Conservation (phyloP, 2,797 vertebrate species). For the Glossophaga mutica region DNA sequence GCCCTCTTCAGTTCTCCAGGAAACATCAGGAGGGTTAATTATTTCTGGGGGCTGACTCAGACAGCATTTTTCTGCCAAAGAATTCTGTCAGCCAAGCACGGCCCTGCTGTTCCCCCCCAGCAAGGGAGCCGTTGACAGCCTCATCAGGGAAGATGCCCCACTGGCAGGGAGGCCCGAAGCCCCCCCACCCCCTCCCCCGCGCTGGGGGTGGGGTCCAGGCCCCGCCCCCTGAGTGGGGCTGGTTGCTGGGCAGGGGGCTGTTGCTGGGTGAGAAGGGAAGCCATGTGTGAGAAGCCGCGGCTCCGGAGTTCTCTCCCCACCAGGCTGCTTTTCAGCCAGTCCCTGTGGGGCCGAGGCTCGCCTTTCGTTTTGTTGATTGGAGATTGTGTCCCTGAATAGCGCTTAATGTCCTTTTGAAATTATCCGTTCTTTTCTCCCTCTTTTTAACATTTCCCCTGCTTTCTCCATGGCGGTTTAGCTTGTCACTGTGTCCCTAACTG, state of each 20-base stretch:
- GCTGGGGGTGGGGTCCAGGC: conserved; percentile 57
- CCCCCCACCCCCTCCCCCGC: too few relatives aligned
- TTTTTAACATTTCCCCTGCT: conserved; percentile 15
- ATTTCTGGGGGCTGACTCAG: conserved; percentile 81
- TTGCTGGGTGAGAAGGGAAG: background rate
- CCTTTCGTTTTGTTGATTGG: conserved; percentile 64
- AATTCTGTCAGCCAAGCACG: conserved; percentile 78
- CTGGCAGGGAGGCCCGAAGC: conserved; percentile 59
- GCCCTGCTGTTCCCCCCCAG: conserved; percentile 75
- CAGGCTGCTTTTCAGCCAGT: conserved; percentile 52
- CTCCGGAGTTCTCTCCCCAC: conserved; percentile 57
- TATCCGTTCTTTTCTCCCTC: background rate
- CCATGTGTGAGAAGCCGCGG: background rate
- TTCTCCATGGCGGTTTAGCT: background rate
- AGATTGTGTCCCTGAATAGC: conserved; percentile 65
- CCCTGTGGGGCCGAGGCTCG: background rate
- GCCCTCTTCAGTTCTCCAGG: conserved; percentile 67
- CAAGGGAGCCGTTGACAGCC: conserved; percentile 72
- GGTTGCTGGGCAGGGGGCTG: background rate
- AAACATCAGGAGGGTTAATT: conserved; percentile 80
- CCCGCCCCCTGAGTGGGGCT: background rate
- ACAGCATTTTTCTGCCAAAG: conserved; percentile 79
- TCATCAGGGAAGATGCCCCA: conserved; percentile 66
- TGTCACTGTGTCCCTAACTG: conserved; percentile 6
- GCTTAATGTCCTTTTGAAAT: conserved; percentile 61